phyloP scores from a whole-genome alignment of 2,888 invertebrate species.

The Priocnemis perturbator region DNA sequence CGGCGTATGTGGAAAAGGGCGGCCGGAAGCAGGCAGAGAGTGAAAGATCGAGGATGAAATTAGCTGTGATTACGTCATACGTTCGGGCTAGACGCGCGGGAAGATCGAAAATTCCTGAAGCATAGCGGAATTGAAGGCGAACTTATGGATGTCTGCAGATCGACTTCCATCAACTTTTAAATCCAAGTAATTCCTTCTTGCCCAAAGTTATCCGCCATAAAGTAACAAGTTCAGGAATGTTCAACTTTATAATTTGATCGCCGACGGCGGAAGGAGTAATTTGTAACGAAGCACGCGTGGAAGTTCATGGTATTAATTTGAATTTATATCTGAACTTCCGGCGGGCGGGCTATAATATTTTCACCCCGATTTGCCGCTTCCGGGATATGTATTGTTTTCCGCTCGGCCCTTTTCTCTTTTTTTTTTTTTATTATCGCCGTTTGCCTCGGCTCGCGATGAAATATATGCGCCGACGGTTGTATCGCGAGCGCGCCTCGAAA shows the following conservation, averaged over 20 bases:
- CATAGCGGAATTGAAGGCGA: constrained; percentile 33
- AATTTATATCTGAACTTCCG: constrained; percentile 60
- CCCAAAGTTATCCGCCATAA: constrained; percentile 58
- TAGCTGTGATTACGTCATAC: background rate
- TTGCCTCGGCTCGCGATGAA: background rate
- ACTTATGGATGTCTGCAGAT: constrained; percentile 59
- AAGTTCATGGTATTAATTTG: constrained; percentile 65
- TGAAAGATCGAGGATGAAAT: background rate
- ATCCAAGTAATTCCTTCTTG: constrained; percentile 66
- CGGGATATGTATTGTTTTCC: background rate
- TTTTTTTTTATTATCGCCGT: background rate
- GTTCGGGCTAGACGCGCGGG: background rate
- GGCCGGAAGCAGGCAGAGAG: background rate
- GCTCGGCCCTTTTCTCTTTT: too few species aligned
- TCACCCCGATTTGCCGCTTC: constrained; percentile 5
- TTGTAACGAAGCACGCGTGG: constrained; percentile 61
- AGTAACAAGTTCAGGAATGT: constrained; percentile 69
- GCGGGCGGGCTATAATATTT: constrained; percentile 29
- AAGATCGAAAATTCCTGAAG: constrained; percentile 29
- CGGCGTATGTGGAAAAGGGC: background rate
- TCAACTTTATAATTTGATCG: constrained; percentile 73
- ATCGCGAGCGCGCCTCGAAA: background rate
- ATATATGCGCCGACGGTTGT: too few species aligned
- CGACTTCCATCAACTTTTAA: constrained; percentile 65
- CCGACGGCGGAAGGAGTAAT: constrained; percentile 59